These are phyloP conservation scores for Rhinolophus ferrumequinum DNA, from an alignment of 2,113 vertebrate genomes.

Conservation along the genomic window DNA sequence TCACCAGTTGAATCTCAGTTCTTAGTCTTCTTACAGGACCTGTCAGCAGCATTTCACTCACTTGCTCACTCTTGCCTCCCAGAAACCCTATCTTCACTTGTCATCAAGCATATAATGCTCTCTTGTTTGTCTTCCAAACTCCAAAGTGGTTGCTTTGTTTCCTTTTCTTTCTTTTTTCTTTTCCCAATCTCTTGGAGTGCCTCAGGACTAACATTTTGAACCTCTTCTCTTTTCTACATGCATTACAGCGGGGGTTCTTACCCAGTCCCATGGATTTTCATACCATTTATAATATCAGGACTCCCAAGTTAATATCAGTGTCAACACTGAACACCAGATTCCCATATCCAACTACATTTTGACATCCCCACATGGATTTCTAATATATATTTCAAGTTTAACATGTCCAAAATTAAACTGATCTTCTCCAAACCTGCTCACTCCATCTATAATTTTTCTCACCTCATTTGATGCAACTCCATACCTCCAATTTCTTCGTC, in stretches of 20 bases:
- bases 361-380: too few species aligned
- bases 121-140: neutral
- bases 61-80: neutral
- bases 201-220: neutral
- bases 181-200: neutral
- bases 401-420: neutral
- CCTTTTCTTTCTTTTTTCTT: neutral
- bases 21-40: neutral
- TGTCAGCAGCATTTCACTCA: neutral
- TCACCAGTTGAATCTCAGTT: neutral
- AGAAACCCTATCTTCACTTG: neutral
- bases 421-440: neutral
- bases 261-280: neutral
- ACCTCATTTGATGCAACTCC: neutral
- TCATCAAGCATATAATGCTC: neutral
- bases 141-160: neutral
- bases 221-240: neutral
- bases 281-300: neutral
- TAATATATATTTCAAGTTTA: neutral
- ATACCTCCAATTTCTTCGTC: neutral
- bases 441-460: neutral
- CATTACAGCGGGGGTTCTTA: neutral
- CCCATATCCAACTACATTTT: neutral
- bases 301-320: neutral
- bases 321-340: neutral